Percentiles rank a stretch among this genome's conserved stretches.
phyloP scores from a whole-genome alignment of 2,113 vertebrate genomes.

The Istiophorus platypterus region DNA sequence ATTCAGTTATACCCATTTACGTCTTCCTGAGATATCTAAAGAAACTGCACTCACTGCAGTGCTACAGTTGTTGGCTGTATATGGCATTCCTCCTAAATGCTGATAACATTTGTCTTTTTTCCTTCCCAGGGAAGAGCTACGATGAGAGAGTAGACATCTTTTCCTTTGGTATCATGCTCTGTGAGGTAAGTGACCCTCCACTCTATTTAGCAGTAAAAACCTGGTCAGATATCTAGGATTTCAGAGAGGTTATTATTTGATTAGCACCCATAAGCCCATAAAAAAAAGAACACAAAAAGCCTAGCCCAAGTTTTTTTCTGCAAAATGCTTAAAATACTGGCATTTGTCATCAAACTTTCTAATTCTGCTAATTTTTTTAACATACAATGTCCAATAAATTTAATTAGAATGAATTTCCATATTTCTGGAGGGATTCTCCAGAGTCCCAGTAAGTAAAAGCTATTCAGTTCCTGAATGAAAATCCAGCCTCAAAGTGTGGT shows the following conservation, averaged over 20 bases:
- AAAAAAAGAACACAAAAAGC: too few relatives aligned
- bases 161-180: constrained; percentile 98
- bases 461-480: constrained; percentile 22
- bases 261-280: too few relatives aligned
- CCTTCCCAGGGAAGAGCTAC: constrained; percentile 90
- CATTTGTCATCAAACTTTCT: too few relatives aligned
- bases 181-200: constrained; percentile 88
- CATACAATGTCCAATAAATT: constrained; percentile 18
- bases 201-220: constrained; percentile 11
- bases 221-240: background rate
- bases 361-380: background rate
- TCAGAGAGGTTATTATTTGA: background rate
- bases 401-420: constrained; percentile 20
- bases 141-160: constrained; percentile 98
- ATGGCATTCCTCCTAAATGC: background rate
- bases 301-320: too few relatives aligned
- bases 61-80: background rate
- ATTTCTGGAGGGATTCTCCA: background rate
- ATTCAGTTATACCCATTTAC: background rate
- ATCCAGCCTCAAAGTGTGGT: constrained; percentile 25
- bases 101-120: background rate
- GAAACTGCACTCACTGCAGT: too few relatives aligned
- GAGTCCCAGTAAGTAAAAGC: background rate
- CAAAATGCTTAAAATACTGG: too few relatives aligned
- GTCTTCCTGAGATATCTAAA: background rate